Evolutionary conservation across 2,888 invertebrate genomes (phyloP), one percentile per base, ranked within the genome.

Genomic region (Limnephilus rhombicus): DNA sequence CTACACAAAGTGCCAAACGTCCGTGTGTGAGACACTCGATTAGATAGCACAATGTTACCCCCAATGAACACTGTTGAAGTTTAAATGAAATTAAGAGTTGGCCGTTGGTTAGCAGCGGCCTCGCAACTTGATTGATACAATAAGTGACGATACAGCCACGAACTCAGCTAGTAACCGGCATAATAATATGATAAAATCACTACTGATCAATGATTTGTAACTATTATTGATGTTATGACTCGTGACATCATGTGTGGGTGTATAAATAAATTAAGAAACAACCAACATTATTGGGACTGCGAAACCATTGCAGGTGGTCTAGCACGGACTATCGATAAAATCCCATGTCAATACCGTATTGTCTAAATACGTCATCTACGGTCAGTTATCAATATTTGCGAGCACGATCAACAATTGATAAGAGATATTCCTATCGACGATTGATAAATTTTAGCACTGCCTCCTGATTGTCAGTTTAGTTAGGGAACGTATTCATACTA

Each of bases 1-100:
- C 68, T 68, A 68, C 68, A 68, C n/a, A n/a, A 68, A 24, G 68
- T 24, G 24, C n/a, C 68, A 29, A 29, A 49, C 7, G 88, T 68
- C 31, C n/a, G 88, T 88, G 88, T 88, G 85, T 41, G 85, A 45
- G 29, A 45, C 68, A 31, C 68, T 88, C 87, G 53, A 29, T 31
- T 34, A 68, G 53, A 15, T 68, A 31, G 88, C 68, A 88, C 68
- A 88, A 88, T 37, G 88, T 68, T 88, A 68, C 88, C 68, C 88
- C 88, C 88, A 68, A 88, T 88, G 53, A 88, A 80, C 34, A 68
- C 53, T 68, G 53, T 80, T 15, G 88, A 88, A 88, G 88, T 88
- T 88, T 68, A 88, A 88, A 88, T 88, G 34, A 88, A 88, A 88
- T 88, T 88, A 88, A 88, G 87, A 88, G 88, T 18, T 45, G 18